phyloP scores from a whole-genome alignment of 2,888 invertebrate genomes.

The Apamea anceps region DNA sequence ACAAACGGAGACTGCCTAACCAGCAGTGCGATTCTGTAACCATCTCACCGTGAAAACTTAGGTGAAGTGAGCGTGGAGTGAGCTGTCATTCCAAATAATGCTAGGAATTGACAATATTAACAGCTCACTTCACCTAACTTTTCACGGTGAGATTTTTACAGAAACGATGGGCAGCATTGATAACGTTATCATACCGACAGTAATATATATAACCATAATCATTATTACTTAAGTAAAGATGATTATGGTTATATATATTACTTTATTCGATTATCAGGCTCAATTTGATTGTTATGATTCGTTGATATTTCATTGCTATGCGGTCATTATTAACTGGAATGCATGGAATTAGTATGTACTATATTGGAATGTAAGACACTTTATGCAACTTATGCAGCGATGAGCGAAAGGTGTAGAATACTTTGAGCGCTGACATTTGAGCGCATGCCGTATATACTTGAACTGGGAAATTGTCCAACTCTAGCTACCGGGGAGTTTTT shows the following conservation, averaged over 20 bases:
- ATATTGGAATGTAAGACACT: background rate
- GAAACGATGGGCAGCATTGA: too few relatives aligned
- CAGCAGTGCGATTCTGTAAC: too few relatives aligned
- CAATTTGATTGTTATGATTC: constrained; percentile 15
- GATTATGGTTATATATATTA: constrained; percentile 5
- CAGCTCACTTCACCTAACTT: too few relatives aligned
- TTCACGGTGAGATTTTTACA: too few relatives aligned
- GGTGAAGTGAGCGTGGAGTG: too few relatives aligned
- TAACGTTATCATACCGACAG: too few relatives aligned
- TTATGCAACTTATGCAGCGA: background rate
- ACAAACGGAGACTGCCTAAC: background rate
- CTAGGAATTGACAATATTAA: too few relatives aligned
- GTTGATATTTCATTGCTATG: constrained; percentile 4
- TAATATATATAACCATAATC: too few relatives aligned
- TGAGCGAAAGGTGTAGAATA: background rate
- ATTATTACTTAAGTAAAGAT: too few relatives aligned
- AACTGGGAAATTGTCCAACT: constrained; percentile 12
- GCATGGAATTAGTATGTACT: background rate
- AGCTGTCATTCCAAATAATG: too few relatives aligned
- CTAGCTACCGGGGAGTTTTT: background rate
- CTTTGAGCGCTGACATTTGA: constrained; percentile 21
- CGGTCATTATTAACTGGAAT: background rate
- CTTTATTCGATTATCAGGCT: constrained; percentile 12
- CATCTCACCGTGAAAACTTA: too few relatives aligned
- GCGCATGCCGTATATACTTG: background rate